phyloP scores from a whole-genome alignment of 2,113 vertebrate species.

The Trogon melanurus region DNA sequence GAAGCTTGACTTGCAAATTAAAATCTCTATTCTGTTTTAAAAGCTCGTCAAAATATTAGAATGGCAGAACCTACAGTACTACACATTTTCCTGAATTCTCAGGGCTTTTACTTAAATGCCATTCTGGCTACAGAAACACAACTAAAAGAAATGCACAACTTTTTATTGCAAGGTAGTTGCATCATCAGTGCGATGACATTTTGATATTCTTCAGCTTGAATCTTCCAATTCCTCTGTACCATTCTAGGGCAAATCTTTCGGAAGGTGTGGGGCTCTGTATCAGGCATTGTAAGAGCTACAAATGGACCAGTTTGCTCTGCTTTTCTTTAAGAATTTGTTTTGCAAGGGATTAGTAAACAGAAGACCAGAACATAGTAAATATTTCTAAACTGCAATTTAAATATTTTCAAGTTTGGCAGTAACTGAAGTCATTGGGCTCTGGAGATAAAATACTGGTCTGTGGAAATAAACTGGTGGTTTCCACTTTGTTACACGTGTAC shows the following conservation, averaged over 20 bases:
- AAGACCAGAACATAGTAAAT: background rate
- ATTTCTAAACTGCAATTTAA: background rate
- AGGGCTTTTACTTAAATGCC: background rate
- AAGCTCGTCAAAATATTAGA: background rate
- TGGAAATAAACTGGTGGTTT: background rate
- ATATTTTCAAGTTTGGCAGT: background rate
- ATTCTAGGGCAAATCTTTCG: background rate
- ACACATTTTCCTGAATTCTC: background rate
- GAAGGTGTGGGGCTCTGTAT: background rate
- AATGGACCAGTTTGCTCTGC: background rate
- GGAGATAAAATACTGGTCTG: background rate
- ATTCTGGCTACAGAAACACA: background rate
- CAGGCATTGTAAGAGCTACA: background rate
- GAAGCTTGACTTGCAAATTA: background rate
- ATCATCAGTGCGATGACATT: background rate
- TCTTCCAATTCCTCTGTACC: background rate
- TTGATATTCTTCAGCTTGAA: background rate
- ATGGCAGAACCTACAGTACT: background rate
- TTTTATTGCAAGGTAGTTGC: background rate
- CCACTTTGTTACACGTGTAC: fast-evolving
- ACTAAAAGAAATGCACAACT: background rate
- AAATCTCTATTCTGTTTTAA: background rate
- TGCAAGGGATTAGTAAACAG: background rate
- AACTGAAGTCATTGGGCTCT: background rate
- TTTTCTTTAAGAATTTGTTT: background rate